phyloP scores from a whole-genome alignment of 2,888 invertebrate species.

The Watsonalla binaria region DNA sequence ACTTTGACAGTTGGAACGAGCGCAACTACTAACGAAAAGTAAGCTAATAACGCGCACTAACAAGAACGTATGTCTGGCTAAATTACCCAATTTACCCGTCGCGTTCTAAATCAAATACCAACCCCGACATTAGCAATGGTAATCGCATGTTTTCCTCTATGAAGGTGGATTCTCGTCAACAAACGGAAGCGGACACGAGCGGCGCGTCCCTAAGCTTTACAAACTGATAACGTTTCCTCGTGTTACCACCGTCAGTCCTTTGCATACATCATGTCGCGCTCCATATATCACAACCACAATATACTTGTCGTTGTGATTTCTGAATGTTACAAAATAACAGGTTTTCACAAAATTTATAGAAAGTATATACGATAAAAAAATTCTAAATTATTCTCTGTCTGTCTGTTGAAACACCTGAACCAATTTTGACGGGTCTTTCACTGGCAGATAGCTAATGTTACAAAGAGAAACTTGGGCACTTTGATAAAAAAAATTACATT shows the following conservation, averaged over 20 bases:
- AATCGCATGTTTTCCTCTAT: conserved; percentile 7
- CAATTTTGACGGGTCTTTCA: too few species aligned
- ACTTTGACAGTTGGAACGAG: not conserved
- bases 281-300: not conserved
- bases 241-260: conserved; percentile 19
- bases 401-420: too few species aligned
- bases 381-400: too few species aligned
- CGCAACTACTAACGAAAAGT: not conserved
- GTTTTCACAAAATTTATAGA: too few species aligned
- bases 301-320: not conserved
- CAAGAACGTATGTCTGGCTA: not conserved
- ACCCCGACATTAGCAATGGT: conserved; percentile 2
- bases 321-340: not conserved
- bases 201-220: conserved; percentile 31
- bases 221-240: conserved; percentile 33
- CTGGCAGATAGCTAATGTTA: too few species aligned
- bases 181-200: conserved; percentile 26
- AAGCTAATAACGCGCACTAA: conserved; percentile 1
- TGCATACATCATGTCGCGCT: not conserved
- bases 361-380: too few species aligned
- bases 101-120: not conserved
- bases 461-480: too few species aligned
- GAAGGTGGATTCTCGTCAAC: conserved; percentile 25
- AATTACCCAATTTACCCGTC: not conserved
- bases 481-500: too few species aligned